Percentiles rank a stretch among this genome's conserved stretches.
phyloP scores from a whole-genome alignment of 2,888 invertebrate genomes.

The Heteromyza rotundicornis region DNA sequence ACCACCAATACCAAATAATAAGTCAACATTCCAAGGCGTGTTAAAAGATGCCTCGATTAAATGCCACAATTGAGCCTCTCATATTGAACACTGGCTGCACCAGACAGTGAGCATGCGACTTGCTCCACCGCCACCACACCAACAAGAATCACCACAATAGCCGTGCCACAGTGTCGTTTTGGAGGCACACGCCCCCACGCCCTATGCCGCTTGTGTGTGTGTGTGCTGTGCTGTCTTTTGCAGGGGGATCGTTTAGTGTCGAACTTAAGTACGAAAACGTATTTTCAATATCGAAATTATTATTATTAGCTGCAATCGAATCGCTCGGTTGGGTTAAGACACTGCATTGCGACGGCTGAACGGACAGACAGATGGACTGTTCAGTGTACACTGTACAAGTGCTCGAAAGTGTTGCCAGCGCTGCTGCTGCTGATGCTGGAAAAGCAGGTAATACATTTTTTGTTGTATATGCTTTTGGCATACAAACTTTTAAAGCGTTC shows the following conservation, averaged over 20 bases:
- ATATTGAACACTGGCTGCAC: conserved; percentile 48
- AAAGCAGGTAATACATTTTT: no score
- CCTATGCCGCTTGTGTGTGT: no score
- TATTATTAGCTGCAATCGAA: conserved; percentile 58
- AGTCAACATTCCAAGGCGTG: conserved; percentile 62
- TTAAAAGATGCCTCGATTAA: conserved; percentile 63
- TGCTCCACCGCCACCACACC: conserved; percentile 17
- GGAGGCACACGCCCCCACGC: conserved; percentile 13
- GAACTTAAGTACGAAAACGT: conserved; percentile 58
- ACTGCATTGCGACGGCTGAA: no score
- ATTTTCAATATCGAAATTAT: conserved; percentile 59
- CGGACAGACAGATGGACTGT: neutral
- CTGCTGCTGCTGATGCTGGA: neutral
- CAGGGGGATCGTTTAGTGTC: conserved; percentile 55
- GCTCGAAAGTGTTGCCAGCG: neutral
- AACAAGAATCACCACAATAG: conserved; percentile 35
- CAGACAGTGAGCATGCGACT: conserved; percentile 16
- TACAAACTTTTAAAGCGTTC: neutral
- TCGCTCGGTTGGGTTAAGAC: conserved; percentile 35
- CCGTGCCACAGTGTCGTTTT: conserved; percentile 18
- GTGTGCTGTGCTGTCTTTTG: neutral
- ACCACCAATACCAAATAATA: conserved; percentile 41
- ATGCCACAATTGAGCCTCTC: conserved; percentile 59
- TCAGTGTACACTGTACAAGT: no score
- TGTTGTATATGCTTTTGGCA: no score